Conservation (phyloP, 2,888 invertebrate species). For the Muscina levida region DNA sequence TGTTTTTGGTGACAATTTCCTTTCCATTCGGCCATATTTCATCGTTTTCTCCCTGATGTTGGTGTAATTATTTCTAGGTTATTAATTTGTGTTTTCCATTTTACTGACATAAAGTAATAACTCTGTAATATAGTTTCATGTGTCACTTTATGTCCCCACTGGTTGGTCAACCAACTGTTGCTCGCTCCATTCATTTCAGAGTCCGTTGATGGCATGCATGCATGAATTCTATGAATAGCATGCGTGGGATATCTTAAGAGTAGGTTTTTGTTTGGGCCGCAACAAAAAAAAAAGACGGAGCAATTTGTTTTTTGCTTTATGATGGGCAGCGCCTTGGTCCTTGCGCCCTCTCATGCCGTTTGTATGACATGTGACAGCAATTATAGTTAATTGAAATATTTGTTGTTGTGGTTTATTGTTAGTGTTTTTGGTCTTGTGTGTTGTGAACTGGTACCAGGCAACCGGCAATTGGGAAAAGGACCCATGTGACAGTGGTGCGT, state of each 20-base stretch:
- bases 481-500: conserved; percentile 15
- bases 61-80: too few relatives aligned
- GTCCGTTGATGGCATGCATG: too few relatives aligned
- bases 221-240: not conserved
- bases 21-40: too few relatives aligned
- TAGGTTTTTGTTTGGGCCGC: too few relatives aligned
- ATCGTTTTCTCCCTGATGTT: too few relatives aligned
- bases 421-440: not conserved
- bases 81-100: too few relatives aligned
- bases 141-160: conserved; percentile 15
- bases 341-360: too few relatives aligned
- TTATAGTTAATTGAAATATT: conserved; percentile 58
- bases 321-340: too few relatives aligned
- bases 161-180: conserved; percentile 21
- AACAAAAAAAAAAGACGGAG: too few relatives aligned
- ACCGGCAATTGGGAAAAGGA: not conserved
- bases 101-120: too few relatives aligned
- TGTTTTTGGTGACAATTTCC: too few relatives aligned
- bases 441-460: conserved; percentile 9
- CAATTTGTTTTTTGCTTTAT: too few relatives aligned
- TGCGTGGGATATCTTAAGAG: not conserved
- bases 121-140: not conserved
- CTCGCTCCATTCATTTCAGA: not conserved
- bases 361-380: conserved; percentile 49
- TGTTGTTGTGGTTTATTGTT: conserved; percentile 29